Percentiles rank a stretch among this genome's conserved stretches.
These are phyloP conservation scores for Lophius americanus DNA, from an alignment of 2,797 vertebrate genomes.

Conservation along the genomic window DNA sequence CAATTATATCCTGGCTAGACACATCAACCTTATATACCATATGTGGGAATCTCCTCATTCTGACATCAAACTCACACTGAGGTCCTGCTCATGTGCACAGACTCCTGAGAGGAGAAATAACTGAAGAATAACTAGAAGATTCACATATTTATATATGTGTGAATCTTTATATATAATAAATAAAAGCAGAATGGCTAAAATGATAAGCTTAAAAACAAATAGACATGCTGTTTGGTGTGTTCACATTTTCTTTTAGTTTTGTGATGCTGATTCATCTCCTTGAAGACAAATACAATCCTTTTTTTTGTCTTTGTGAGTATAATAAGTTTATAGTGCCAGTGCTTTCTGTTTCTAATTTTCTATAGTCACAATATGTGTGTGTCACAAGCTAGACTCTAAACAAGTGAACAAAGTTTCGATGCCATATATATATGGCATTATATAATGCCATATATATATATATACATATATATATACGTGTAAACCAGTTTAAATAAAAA, in stretches of 20 bases:
- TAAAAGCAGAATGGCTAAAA: not conserved
- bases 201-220: not conserved
- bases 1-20: constrained; percentile 83
- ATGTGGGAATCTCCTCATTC: constrained; percentile 56
- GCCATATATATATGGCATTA: too few species aligned
- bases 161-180: not conserved
- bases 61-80: constrained; percentile 26
- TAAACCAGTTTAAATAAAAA: too few species aligned
- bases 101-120: constrained; percentile 2
- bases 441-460: too few species aligned
- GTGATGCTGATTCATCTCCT: not conserved
- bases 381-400: too few species aligned
- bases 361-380: too few species aligned
- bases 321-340: not conserved
- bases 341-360: too few species aligned
- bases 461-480: too few species aligned
- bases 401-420: too few species aligned
- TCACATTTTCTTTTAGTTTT: not conserved
- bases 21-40: constrained; percentile 52
- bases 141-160: not conserved
- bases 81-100: constrained; percentile 5
- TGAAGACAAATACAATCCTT: not conserved
- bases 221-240: too few species aligned
- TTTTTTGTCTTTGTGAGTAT: not conserved
- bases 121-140: not conserved